Base-by-base conservation (phyloP, 2,797 vertebrate genomes). In the Bucorvus abyssinicus region DNA sequence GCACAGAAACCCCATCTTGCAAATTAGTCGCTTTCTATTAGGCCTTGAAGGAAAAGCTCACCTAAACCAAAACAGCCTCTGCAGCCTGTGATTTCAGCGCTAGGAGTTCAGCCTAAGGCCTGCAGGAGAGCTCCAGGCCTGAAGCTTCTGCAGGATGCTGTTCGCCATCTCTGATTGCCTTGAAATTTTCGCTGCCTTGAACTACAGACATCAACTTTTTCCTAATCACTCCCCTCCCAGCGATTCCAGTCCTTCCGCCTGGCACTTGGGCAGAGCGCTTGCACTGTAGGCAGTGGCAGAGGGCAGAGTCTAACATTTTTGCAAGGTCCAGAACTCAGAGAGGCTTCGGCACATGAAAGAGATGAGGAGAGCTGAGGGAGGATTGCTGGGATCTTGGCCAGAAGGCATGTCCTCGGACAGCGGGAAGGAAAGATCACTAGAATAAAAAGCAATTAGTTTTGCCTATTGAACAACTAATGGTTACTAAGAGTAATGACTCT, bases 381-480 rank as follows among this genome's bases (percentile, higher is more conserved):
- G 26, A 65, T 18, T 90, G n/a, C 74, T 84, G 77, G 73, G 60
- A 86, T 70, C 34, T 32, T 65, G 34, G 52, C 70, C 81, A 94
- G 63, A 67, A 87, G 40, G 47, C 26, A 3, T 47, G 65, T 77
- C 40, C 27, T 87, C 84, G 94, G 74, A 81, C 16, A 87, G 49
- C 44, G 87, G 52, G 49, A 91, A 91, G 79, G 49, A 84, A 91
- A 89, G 84, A 87, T 49, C 49, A 44, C 69, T 56, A 82, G 36
- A 81, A 70, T 34, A 49, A 73, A 83, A 87, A 82, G 38, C 53
- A 89, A 84, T 68, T 75, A 68, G 42, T 36, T 79, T 91, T 64
- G 84, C 52, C 34, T 78, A 67, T 81, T 84, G 61, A 84, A 81
- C 70, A 93, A 91, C 24, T 78, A 87, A 47, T 38, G 16, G 34